phyloP scores from a whole-genome alignment of 64 coral and sea anemone species.

The Pachyseris speciosa region DNA sequence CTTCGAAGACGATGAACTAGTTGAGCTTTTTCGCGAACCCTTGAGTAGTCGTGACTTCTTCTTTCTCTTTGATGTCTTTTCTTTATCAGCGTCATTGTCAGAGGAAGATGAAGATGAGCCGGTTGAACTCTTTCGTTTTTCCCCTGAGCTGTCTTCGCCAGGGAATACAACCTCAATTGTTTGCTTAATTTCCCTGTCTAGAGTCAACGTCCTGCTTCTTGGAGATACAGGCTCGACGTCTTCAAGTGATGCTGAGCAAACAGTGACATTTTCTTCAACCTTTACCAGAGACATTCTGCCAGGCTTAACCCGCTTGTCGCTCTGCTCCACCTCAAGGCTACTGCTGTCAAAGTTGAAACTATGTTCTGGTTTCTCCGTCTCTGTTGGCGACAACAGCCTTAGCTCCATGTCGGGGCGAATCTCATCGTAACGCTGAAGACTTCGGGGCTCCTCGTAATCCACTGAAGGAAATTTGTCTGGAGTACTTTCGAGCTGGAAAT shows the following conservation, averaged over 20 bases:
- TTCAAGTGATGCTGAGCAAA: slow-evolving; percentile 23
- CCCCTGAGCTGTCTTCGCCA: background rate
- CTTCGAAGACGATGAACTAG: background rate
- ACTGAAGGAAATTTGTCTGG: background rate
- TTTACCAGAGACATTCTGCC: background rate
- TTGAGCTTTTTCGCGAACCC: background rate
- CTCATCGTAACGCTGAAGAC: slow-evolving; percentile 42
- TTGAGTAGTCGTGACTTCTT: slow-evolving; percentile 2
- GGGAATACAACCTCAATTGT: slow-evolving; percentile 37
- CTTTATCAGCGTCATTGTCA: background rate
- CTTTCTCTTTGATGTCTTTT: background rate
- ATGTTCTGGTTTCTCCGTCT: background rate
- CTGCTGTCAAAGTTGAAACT: background rate
- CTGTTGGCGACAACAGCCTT: background rate
- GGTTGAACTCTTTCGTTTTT: background rate
- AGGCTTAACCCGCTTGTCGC: background rate
- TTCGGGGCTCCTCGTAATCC: background rate
- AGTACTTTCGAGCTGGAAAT: slow-evolving; percentile 1
- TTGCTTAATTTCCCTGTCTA: background rate
- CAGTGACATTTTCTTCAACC: slow-evolving; percentile 1
- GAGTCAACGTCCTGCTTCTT: background rate
- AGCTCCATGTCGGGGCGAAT: slow-evolving; percentile 31
- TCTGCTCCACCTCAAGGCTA: background rate
- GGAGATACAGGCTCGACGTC: background rate
- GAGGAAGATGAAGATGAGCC: slow-evolving; percentile 21